Evolutionary conservation across 1,140 invertebrate species (phyloP), one percentile per base, ranked within the genome.

Genomic region (Drosophila ambigua): DNA sequence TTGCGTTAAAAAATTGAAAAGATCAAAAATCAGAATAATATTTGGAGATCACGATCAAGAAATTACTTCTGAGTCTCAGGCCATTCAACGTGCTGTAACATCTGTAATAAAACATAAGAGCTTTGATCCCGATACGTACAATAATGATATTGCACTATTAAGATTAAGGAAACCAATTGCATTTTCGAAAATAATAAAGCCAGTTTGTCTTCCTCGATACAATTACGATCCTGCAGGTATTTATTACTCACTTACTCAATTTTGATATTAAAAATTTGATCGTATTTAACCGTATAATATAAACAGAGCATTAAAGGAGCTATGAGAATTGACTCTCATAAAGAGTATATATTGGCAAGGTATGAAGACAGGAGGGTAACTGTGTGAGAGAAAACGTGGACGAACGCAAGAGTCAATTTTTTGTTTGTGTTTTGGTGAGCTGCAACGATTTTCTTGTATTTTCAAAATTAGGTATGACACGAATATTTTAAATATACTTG

Each of bases 111-210:
- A 95, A 62, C 96, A 98, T 80, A 93, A 95, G 41, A 95, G 95
- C 90, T 98, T 97, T 85, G 96, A 97, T 89, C 94, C 95, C 5
- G 95, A 96, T 75, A 96, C 96, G 0, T 97, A 97, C 85, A 97
- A 97, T 91, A 97, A 97, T 81, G 97, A 98, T 85, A 96, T 98
- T 51, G 97, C 97, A 0, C 91, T 98, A 24, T 91, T 98, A 4
- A 95, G 94, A 83, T 91, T 98, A 41, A 91, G 96, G 15, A 96
- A 96, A 85, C 94, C 96, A 0, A 96, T 97, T 1, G 92, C 93
- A 26, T 97, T 97, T 85, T 95, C 95, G 0, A 97, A 96, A 92
- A 95, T 94, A 53, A 95, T 98, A 66, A 94, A 94, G 67, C 96
- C 97, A 0, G 94, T 97, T 9, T 97, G 97, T 91, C 92, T 98